These are phyloP conservation scores for Nannospalax galili DNA, from an alignment of 2,113 vertebrate species.

Conservation along the genomic window DNA sequence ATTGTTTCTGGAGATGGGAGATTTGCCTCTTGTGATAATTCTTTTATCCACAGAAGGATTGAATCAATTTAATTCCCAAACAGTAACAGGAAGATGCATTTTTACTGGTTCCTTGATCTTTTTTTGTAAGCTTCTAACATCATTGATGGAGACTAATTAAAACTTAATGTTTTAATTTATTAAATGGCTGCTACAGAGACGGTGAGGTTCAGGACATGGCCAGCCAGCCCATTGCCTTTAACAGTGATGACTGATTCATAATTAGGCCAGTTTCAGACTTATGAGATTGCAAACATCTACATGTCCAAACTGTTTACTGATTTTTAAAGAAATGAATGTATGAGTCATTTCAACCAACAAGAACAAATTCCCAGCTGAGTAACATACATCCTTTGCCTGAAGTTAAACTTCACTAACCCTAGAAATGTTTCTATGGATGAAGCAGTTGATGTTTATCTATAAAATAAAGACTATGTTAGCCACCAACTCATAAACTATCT, in stretches of 20 bases:
- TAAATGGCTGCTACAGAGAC: slow-evolving; percentile 76
- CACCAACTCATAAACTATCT: background rate
- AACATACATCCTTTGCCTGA: slow-evolving; percentile 54
- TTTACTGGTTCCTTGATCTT: slow-evolving; percentile 45
- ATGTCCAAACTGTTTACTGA: slow-evolving; percentile 67
- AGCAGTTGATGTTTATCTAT: slow-evolving; percentile 11
- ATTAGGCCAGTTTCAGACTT: slow-evolving; percentile 80
- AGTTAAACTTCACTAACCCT: slow-evolving; percentile 14
- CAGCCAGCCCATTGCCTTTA: slow-evolving; percentile 74
- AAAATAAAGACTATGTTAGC: background rate
- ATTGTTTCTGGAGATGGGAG: slow-evolving; percentile 53
- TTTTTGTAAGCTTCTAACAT: slow-evolving; percentile 68
- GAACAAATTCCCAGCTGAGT: slow-evolving; percentile 51
- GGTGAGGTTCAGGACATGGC: slow-evolving; percentile 71
- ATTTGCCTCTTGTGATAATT: slow-evolving; percentile 68
- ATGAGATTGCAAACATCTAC: slow-evolving; percentile 72
- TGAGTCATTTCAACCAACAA: slow-evolving; percentile 36
- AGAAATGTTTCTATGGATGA: background rate
- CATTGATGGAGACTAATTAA: slow-evolving; percentile 77
- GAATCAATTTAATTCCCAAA: slow-evolving; percentile 51
- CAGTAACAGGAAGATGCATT: slow-evolving; percentile 21
- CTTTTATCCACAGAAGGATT: slow-evolving; percentile 39
- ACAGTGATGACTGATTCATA: slow-evolving; percentile 70
- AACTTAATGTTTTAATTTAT: slow-evolving; percentile 78
- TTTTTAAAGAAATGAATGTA: background rate